These are phyloP conservation scores for Okapia johnstoni DNA, from an alignment of 2,113 vertebrate genomes.

Conservation along the genomic window DNA sequence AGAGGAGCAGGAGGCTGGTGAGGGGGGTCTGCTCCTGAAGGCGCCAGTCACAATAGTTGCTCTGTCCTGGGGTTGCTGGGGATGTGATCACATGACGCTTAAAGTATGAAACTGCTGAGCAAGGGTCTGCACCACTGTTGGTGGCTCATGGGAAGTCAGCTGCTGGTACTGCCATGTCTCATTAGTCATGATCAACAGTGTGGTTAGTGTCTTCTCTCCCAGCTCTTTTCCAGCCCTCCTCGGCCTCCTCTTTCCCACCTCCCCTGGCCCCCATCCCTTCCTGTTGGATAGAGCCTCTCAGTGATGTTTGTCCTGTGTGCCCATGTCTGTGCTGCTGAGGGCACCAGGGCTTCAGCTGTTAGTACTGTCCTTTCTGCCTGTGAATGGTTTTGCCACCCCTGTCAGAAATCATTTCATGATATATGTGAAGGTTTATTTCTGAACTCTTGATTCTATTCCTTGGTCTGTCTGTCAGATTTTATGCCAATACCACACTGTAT, in stretches of 20 bases:
- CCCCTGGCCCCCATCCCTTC: neutral
- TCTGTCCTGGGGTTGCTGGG: neutral
- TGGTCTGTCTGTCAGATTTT: neutral
- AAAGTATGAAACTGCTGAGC: neutral
- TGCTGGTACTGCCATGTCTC: neutral
- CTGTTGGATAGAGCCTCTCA: neutral
- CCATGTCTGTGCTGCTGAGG: neutral
- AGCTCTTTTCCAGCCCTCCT: neutral
- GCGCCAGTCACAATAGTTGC: neutral
- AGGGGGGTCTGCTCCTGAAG: neutral
- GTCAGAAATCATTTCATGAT: neutral
- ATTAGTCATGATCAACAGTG: neutral
- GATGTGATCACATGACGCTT: neutral
- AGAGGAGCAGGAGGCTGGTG: neutral
- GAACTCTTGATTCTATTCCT: neutral
- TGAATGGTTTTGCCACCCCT: neutral
- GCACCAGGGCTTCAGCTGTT: too few relatives aligned
- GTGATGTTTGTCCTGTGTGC: neutral
- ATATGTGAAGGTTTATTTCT: neutral
- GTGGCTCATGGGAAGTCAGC: neutral
- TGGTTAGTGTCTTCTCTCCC: neutral
- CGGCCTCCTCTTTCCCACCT: neutral
- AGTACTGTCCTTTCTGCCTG: neutral
- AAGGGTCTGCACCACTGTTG: neutral
- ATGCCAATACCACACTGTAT: neutral